phyloP scores from a whole-genome alignment of 2,113 vertebrate species.

The Lepidothrix coronata region DNA sequence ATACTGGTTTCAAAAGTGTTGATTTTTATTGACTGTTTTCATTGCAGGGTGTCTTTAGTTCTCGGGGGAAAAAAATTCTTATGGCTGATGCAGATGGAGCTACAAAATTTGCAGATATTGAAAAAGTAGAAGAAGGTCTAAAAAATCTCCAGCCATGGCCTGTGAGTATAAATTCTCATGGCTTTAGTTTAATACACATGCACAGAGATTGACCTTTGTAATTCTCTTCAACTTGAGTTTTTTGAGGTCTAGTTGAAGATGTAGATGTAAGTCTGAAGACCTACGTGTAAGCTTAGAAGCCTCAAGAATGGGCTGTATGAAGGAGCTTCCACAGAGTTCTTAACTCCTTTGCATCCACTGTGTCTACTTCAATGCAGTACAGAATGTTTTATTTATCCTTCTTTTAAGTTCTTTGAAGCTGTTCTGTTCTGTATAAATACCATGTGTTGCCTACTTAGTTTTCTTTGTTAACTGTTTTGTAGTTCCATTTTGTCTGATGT shows the following conservation, averaged over 20 bases:
- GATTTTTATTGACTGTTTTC: not conserved
- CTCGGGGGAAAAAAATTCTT: constrained; percentile 85
- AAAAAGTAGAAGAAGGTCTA: constrained; percentile 89
- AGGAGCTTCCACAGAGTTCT: not conserved
- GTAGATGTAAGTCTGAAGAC: not conserved
- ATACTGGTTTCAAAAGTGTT: not conserved
- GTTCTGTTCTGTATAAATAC: too few relatives aligned
- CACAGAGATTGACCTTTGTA: not conserved
- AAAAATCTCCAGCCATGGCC: constrained; percentile 80
- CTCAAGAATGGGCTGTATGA: not conserved
- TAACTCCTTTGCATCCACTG: too few relatives aligned
- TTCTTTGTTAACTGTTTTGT: too few relatives aligned
- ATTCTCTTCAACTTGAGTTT: not conserved
- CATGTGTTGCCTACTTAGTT: too few relatives aligned
- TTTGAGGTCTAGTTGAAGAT: not conserved
- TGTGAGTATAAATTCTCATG: constrained; percentile 70
- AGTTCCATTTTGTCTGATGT: too few relatives aligned
- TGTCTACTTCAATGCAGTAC: too few relatives aligned
- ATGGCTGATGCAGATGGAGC: constrained; percentile 99
- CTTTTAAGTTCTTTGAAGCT: too few relatives aligned
- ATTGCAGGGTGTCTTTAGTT: constrained; percentile 86
- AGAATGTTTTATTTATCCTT: too few relatives aligned
- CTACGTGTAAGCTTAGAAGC: not conserved
- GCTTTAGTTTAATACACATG: not conserved
- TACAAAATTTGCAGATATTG: constrained; percentile 92